These are phyloP conservation scores for Philypnodon macrostomus DNA, from an alignment of 2,797 vertebrate genomes.

Conservation along the genomic window DNA sequence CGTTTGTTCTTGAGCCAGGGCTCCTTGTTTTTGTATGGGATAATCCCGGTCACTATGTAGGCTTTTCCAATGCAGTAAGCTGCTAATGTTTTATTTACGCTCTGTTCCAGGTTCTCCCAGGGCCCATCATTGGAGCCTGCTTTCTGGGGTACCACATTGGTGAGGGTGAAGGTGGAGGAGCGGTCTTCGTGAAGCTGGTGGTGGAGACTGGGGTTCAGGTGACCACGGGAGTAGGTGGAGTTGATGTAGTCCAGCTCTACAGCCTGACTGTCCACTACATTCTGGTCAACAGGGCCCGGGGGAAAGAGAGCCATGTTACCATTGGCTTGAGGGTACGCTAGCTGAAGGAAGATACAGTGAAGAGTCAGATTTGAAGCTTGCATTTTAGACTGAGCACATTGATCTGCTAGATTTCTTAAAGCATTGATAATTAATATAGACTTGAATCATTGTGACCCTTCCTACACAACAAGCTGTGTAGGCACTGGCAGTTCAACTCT, in stretches of 20 bases:
- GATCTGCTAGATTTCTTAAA: too few species aligned
- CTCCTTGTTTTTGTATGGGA: slow-evolving; percentile 59
- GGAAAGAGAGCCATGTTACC: slow-evolving; percentile 70
- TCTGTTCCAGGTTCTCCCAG: slow-evolving; percentile 62
- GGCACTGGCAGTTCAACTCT: too few species aligned
- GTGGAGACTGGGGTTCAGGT: slow-evolving; percentile 74
- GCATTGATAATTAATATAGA: too few species aligned
- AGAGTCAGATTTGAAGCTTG: not conserved
- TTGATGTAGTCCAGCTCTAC: slow-evolving; percentile 69
- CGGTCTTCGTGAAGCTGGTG: slow-evolving; percentile 49
- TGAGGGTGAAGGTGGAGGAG: slow-evolving; percentile 70
- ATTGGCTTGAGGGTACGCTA: slow-evolving; percentile 55
- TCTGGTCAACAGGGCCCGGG: slow-evolving; percentile 55
- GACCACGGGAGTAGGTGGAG: slow-evolving; percentile 64
- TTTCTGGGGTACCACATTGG: slow-evolving; percentile 73
- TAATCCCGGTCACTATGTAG: slow-evolving; percentile 67
- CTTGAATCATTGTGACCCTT: too few species aligned
- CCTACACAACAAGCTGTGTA: too few species aligned
- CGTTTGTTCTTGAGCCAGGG: slow-evolving; percentile 65
- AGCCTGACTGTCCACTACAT: slow-evolving; percentile 70
- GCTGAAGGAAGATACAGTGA: slow-evolving; percentile 34
- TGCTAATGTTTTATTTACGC: slow-evolving; percentile 37
- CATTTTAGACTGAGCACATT: too few species aligned
- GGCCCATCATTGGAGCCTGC: slow-evolving; percentile 62
- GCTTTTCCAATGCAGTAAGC: slow-evolving; percentile 59